phyloP scores from a whole-genome alignment of 2,113 vertebrate species.

The Malurus melanocephalus region DNA sequence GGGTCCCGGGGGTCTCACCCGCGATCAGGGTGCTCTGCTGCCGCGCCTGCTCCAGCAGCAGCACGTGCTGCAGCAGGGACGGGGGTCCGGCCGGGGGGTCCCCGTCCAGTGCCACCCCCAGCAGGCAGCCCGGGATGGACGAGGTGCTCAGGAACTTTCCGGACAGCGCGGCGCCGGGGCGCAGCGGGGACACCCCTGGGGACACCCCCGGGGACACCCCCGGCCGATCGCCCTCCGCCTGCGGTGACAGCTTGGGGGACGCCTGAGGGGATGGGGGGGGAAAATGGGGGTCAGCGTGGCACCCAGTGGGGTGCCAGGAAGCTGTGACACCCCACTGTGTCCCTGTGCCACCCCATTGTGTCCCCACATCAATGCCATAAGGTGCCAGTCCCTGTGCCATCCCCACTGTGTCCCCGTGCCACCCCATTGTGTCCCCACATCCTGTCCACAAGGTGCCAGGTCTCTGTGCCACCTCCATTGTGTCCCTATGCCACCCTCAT shows the following conservation, averaged over 20 bases:
- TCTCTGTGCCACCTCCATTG: not conserved
- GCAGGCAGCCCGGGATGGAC: conserved; percentile 82
- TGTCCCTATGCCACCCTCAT: not conserved
- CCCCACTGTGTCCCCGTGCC: not conserved
- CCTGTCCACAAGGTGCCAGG: too few species aligned
- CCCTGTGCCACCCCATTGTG: not conserved
- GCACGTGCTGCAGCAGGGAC: conserved; percentile 89
- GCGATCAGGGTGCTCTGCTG: conserved; percentile 91
- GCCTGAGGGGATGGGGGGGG: conserved; percentile 58
- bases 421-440: rapidly evolving
- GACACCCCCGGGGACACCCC: conserved; percentile 78
- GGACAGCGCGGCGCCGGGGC: conserved; percentile 81
- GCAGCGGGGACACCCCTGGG: conserved; percentile 71
- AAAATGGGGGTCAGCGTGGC: too few species aligned
- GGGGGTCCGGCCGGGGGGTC: conserved; percentile 80
- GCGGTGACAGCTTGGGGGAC: conserved; percentile 82
- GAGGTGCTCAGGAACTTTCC: conserved; percentile 91
- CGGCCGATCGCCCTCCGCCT: conserved; percentile 88
- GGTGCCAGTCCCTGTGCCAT: not conserved
- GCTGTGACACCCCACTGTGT: too few species aligned
- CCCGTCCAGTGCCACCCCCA: conserved; percentile 79
- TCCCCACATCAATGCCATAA: rapidly evolving
- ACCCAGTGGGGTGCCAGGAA: too few species aligned
- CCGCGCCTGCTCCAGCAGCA: conserved; percentile 91
- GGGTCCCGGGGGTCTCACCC: conserved; percentile 62